Evolutionary conservation across 2,888 invertebrate genomes (phyloP).

Genomic region (Electrophaes corylata): DNA sequence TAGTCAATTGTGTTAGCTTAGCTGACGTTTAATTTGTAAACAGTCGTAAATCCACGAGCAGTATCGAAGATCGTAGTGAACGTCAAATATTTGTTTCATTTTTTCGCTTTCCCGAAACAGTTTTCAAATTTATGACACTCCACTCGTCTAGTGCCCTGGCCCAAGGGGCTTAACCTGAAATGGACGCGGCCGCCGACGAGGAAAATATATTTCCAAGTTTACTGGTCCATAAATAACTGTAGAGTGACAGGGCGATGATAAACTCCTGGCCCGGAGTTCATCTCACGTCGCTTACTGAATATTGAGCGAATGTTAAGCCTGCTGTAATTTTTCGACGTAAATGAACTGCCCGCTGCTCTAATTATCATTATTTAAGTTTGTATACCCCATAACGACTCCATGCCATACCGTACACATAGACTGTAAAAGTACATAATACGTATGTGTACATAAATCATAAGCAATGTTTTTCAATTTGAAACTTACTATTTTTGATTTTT

Average conservation of each 20-base stretch:
- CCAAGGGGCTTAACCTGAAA: constrained; percentile 83
- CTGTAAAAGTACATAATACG: no score
- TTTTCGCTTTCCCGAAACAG: constrained; percentile 77
- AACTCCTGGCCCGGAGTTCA: constrained; percentile 77
- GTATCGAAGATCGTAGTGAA: constrained; percentile 64
- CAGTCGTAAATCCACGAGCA: constrained; percentile 53
- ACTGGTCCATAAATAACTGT: constrained; percentile 82
- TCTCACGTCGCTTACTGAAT: constrained; percentile 77
- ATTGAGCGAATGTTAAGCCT: constrained; percentile 65
- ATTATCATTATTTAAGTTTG: not conserved
- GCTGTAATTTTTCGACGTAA: constrained; percentile 56
- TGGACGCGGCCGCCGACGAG: constrained; percentile 78
- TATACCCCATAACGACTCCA: not conserved
- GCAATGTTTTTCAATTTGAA: no score
- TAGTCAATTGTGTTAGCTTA: constrained; percentile 44
- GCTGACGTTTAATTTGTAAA: constrained; percentile 52
- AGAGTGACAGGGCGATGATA: constrained; percentile 83
- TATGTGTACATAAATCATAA: no score
- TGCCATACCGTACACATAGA: no score
- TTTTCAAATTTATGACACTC: constrained; percentile 83
- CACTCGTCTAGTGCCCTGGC: constrained; percentile 78
- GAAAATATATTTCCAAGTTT: constrained; percentile 84
- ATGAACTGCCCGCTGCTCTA: constrained; percentile 33
- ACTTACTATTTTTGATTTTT: no score
- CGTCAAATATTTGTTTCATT: constrained; percentile 76